A percentile compares a stretch with the other conserved stretches of the same genome.
Conservation (phyloP, 2,113 vertebrate species). For the Hemiprocne comata region DNA sequence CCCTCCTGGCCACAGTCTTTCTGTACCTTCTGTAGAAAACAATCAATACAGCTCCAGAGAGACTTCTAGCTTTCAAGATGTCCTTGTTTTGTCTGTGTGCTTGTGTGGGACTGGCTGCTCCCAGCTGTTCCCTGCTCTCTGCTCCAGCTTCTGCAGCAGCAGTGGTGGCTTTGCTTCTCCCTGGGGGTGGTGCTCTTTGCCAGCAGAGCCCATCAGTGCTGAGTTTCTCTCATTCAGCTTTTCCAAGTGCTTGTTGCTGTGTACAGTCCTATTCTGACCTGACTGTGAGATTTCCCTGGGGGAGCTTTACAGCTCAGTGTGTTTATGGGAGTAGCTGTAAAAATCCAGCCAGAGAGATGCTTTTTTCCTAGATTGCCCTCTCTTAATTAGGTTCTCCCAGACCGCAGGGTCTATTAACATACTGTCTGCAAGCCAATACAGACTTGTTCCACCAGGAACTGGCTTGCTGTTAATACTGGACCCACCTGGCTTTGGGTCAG, state of each 20-base stretch:
- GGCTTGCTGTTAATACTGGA: slow-evolving; percentile 44
- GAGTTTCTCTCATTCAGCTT: not conserved
- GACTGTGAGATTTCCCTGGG: not conserved
- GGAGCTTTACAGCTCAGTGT: slow-evolving; percentile 32
- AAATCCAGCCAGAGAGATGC: slow-evolving; percentile 29
- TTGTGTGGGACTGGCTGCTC: not conserved
- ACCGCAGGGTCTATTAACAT: not conserved
- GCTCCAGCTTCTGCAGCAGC: not conserved
- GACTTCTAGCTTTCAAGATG: not conserved
- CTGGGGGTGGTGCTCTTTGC: not conserved
- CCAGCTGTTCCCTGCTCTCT: not conserved
- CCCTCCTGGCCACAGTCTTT: not conserved
- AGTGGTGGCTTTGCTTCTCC: not conserved
- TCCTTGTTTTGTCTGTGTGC: not conserved
- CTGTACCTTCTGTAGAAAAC: not conserved
- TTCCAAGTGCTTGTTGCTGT: not conserved
- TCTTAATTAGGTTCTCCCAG: slow-evolving; percentile 26
- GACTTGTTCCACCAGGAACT: slow-evolving; percentile 62
- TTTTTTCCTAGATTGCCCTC: slow-evolving; percentile 44
- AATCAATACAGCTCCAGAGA: not conserved
- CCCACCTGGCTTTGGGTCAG: slow-evolving; percentile 32
- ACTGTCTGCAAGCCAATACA: slow-evolving; percentile 37
- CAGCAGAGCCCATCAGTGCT: not conserved
- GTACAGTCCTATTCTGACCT: not conserved
- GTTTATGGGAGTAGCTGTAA: slow-evolving; percentile 50